Percentiles rank a stretch among this genome's conserved stretches.
phyloP scores from a whole-genome alignment of 2,888 invertebrate species.

The Rotaria socialis region DNA sequence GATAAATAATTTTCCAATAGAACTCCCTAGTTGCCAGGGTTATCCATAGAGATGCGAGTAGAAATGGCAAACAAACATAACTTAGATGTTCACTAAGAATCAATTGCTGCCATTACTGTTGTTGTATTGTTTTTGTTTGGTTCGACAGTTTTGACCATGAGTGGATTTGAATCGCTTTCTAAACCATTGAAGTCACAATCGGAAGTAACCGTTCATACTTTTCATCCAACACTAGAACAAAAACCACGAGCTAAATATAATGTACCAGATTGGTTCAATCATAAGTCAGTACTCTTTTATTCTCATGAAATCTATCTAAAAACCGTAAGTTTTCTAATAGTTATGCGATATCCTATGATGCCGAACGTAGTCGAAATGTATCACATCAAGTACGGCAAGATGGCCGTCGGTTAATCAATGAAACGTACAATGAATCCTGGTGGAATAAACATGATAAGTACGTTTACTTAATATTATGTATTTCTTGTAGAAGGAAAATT shows the following conservation, averaged over 20 bases:
- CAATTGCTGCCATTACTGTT: neutral
- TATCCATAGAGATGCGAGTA: neutral
- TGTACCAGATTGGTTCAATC: conserved; percentile 29
- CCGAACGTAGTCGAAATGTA: conserved; percentile 57
- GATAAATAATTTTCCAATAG: neutral
- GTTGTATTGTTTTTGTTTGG: neutral
- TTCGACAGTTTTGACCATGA: neutral
- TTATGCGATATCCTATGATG: conserved; percentile 57
- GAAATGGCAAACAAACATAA: conserved; percentile 13
- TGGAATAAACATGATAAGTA: conserved; percentile 60
- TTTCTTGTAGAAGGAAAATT: too few relatives aligned
- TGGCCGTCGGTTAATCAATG: conserved; percentile 57
- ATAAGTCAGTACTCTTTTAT: neutral
- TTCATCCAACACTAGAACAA: conserved; percentile 19
- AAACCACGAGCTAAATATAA: conserved; percentile 3
- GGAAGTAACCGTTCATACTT: neutral
- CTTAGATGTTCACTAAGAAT: neutral
- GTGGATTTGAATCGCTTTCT: neutral
- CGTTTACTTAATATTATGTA: neutral
- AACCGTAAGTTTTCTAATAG: neutral
- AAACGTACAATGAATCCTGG: conserved; percentile 60
- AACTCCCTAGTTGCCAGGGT: neutral
- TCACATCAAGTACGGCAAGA: conserved; percentile 59
- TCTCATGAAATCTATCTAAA: too few relatives aligned
- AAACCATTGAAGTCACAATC: conserved; percentile 17